These are phyloP conservation scores for Phymanthus crucifer DNA, from an alignment of 92 coral and sea anemone species.

Conservation along the genomic window DNA sequence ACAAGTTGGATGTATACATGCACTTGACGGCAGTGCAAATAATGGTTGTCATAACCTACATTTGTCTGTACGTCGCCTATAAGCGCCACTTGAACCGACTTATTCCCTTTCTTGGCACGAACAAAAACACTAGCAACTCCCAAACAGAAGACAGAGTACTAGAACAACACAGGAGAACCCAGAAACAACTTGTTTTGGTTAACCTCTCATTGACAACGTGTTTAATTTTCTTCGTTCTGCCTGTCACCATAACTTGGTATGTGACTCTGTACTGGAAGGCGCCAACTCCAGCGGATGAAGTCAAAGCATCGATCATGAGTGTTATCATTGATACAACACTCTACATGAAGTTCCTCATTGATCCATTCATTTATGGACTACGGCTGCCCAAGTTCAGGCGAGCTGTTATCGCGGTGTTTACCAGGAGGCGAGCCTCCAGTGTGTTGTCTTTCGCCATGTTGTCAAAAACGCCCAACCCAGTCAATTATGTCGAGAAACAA, in stretches of 20 bases:
- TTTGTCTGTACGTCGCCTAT: slow-evolving; percentile 56
- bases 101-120: slow-evolving; percentile 23
- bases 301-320: slow-evolving; percentile 49
- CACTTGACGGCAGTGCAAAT: slow-evolving; percentile 54
- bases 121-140: background rate
- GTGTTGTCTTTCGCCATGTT: slow-evolving; percentile 18
- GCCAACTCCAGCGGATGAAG: slow-evolving; percentile 13
- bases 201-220: slow-evolving; percentile 58
- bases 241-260: slow-evolving; percentile 72
- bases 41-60: slow-evolving; percentile 59
- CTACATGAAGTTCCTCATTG: slow-evolving; percentile 68
- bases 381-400: slow-evolving; percentile 61
- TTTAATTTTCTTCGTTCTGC: slow-evolving; percentile 50
- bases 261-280: slow-evolving; percentile 54
- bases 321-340: slow-evolving; percentile 52
- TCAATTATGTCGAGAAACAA: background rate
- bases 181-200: slow-evolving; percentile 53
- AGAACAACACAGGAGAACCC: slow-evolving; percentile 39
- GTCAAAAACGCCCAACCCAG: slow-evolving; percentile 23
- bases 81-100: slow-evolving; percentile 46
- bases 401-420: slow-evolving; percentile 48
- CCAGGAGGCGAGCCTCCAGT: slow-evolving; percentile 23
- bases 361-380: slow-evolving; percentile 73
- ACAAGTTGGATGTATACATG: slow-evolving; percentile 60
- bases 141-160: slow-evolving; percentile 19